phyloP scores from a whole-genome alignment of 2,888 invertebrate species.

The Hydrotaea diabolus region DNA sequence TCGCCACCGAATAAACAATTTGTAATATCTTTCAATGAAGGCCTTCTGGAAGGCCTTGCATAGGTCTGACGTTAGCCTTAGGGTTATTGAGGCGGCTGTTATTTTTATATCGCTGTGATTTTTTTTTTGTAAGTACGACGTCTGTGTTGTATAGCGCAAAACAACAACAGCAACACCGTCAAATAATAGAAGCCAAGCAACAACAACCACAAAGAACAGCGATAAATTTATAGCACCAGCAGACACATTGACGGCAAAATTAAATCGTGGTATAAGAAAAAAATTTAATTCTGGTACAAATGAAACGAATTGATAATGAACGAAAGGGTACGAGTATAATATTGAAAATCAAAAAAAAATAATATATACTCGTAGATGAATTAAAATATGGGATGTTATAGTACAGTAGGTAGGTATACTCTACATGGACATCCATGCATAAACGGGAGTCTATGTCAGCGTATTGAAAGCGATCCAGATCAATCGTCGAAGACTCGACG shows the following conservation, averaged over 20 bases:
- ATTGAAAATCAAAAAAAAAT: not conserved
- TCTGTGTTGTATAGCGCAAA: slow-evolving; percentile 4
- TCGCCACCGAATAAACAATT: too few relatives aligned
- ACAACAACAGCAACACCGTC: slow-evolving; percentile 20
- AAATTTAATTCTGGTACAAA: slow-evolving; percentile 38
- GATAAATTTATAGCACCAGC: slow-evolving; percentile 55
- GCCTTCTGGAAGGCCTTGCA: too few relatives aligned
- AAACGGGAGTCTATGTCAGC: not conserved
- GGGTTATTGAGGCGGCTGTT: too few relatives aligned
- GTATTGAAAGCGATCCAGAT: not conserved
- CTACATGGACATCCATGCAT: not conserved
- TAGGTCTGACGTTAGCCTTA: too few relatives aligned
- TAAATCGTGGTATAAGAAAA: slow-evolving; percentile 57
- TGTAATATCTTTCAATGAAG: too few relatives aligned
- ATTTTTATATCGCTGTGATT: slow-evolving; percentile 36
- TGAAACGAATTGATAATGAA: slow-evolving; percentile 63
- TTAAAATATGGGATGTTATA: not conserved
- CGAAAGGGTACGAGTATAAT: slow-evolving; percentile 40
- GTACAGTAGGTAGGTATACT: too few relatives aligned
- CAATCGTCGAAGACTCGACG: not conserved
- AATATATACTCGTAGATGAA: not conserved
- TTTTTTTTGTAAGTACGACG: not conserved
- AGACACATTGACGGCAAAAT: slow-evolving; percentile 66
- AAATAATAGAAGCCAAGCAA: slow-evolving; percentile 30
- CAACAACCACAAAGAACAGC: slow-evolving; percentile 38